These are phyloP conservation scores for Lasioglossum pauxillum DNA, from an alignment of 2,888 invertebrate genomes.

Conservation along the genomic window DNA sequence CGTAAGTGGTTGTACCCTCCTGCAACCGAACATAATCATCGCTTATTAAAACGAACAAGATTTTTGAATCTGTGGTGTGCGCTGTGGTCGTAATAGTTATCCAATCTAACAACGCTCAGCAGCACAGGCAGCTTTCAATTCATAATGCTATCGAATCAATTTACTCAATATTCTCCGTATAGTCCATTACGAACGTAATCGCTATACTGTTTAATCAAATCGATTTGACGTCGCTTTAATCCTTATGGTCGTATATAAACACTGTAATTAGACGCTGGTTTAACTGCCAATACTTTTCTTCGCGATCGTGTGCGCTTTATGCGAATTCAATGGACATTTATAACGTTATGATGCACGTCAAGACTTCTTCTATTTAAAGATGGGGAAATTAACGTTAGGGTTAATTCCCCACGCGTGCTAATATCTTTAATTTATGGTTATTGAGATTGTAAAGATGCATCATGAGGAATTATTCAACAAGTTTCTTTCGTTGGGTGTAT, in stretches of 20 bases:
- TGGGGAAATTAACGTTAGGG: not conserved
- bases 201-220: not conserved
- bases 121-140: not conserved
- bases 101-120: not conserved
- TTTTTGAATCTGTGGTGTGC: not conserved
- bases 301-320: not conserved
- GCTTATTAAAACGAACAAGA: not conserved
- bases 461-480: not conserved
- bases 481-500: not conserved
- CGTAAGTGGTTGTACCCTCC: slow-evolving; percentile 86
- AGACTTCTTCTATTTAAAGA: not conserved
- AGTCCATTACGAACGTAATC: not conserved
- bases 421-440: not conserved
- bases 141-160: not conserved
- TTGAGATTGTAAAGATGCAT: not conserved
- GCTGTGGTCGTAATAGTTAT: not conserved
- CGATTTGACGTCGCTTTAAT: not conserved
- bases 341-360: not conserved
- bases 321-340: not conserved
- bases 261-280: not conserved
- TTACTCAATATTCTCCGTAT: not conserved
- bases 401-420: no score
- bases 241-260: not conserved
- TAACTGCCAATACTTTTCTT: not conserved
- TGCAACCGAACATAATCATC: slow-evolving; percentile 67